Base-by-base conservation (phyloP, 2,888 invertebrate genomes). In the Cheilosia variabilis region DNA sequence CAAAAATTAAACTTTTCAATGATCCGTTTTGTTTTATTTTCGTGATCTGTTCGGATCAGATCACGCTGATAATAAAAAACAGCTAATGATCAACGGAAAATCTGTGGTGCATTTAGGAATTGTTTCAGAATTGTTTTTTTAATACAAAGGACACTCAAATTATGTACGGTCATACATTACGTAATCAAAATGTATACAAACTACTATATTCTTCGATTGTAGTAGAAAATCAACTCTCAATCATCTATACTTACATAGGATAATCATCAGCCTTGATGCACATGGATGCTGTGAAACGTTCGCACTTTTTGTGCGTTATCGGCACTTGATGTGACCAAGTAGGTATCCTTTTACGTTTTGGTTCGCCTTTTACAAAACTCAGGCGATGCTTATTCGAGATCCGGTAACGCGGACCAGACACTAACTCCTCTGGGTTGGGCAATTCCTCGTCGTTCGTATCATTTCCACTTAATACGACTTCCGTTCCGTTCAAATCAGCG, bases 221-320 rank as follows among this genome's bases (percentile, higher is more conserved):
- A 22, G 27, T 27, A 7, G 27, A 27, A 27, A 7, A 27, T 9
- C 7, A 37, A 37, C 9, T 31, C 9, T 9, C 9, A 31, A 31
- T 31, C 6, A 31, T 9, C 7, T 31, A 31, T 75, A 93, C 95
- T 94, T 93, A 96, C 96, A 95, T 94, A 34, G 97, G 97, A 92
- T 97, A 97, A 90, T 96, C 95, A 10, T 94, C 94, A 24, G 95
- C 94, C 86, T 95, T 95, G 66, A 96, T 92, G 90, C 96, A 97
- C 88, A 97, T 93, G 2, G 95, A 95, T 88, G 95, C 95, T 4
- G 95, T 95, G 89, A 96, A 96, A 86, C 95, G 93, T 89, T 95
- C 95, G 89, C 96, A 95, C 93, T 91, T 91, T 63, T 89, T 90
- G 22, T 89, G 88, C 0, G 88, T 45, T 89, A 88, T 92, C 1